These are phyloP conservation scores for Stomatorhinus ivindoensis DNA, from an alignment of 2,113 vertebrate species.

Conservation along the genomic window DNA sequence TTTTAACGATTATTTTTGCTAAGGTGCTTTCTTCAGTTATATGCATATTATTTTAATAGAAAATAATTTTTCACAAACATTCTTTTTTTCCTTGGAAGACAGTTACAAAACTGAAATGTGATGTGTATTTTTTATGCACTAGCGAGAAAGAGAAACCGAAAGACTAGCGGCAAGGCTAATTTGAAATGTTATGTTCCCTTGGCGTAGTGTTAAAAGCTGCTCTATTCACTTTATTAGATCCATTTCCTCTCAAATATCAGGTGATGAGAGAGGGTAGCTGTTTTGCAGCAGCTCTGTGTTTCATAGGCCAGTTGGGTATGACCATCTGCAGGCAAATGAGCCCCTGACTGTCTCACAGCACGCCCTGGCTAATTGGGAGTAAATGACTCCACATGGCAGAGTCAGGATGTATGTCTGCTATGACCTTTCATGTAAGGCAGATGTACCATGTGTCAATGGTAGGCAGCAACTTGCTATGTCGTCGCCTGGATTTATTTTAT, in stretches of 20 bases:
- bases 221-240: constrained; percentile 24
- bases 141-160: not conserved
- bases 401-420: not conserved
- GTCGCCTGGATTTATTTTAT: not conserved
- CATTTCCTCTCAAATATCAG: constrained; percentile 13
- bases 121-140: not conserved
- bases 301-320: not conserved
- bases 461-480: not conserved
- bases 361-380: not conserved
- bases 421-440: not conserved
- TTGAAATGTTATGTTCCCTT: not conserved
- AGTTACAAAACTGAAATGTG: not conserved
- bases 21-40: not conserved
- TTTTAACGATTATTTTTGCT: not conserved
- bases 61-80: not conserved
- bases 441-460: not conserved
- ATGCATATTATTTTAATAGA: not conserved
- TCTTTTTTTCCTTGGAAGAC: not conserved
- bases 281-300: not conserved
- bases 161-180: not conserved
- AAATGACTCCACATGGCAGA: not conserved
- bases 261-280: not conserved
- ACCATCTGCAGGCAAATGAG: not conserved
- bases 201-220: not conserved
- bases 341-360: not conserved